phyloP scores from a whole-genome alignment of 2,797 vertebrate species.

The Sternarchorhynchus goeldii region DNA sequence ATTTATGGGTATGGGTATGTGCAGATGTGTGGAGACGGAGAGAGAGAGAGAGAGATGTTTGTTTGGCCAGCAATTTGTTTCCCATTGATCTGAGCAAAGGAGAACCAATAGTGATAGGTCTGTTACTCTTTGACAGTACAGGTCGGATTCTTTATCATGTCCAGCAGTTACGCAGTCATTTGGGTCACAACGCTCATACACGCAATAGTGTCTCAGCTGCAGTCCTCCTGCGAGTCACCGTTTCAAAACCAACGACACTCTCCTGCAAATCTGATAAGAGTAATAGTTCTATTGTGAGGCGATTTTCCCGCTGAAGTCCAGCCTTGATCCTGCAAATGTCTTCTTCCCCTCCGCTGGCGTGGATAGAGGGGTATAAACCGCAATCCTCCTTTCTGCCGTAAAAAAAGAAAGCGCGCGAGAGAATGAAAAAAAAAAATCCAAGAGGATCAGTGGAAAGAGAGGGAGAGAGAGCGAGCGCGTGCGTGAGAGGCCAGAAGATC shows the following conservation, averaged over 20 bases:
- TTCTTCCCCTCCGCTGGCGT: slow-evolving; percentile 65
- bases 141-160: neutral
- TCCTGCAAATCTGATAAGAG: slow-evolving; percentile 66
- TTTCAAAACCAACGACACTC: slow-evolving; percentile 41
- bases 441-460: slow-evolving; percentile 54
- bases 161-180: neutral
- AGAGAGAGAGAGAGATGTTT: neutral
- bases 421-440: slow-evolving; percentile 53
- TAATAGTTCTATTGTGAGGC: slow-evolving; percentile 62
- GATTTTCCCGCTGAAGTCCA: slow-evolving; percentile 64
- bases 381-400: slow-evolving; percentile 74
- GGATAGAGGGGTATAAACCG: slow-evolving; percentile 75
- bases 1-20: slow-evolving; percentile 44
- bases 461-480: slow-evolving; percentile 17
- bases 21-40: slow-evolving; percentile 20
- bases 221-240: slow-evolving; percentile 16
- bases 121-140: slow-evolving; percentile 20
- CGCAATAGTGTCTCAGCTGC: neutral
- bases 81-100: slow-evolving; percentile 44
- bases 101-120: slow-evolving; percentile 15
- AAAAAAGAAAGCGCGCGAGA: slow-evolving; percentile 34
- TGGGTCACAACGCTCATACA: neutral
- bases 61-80: slow-evolving; percentile 47
- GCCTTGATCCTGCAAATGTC: slow-evolving; percentile 66
- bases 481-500: slow-evolving; percentile 69